Evolutionary conservation across 2,888 invertebrate species (phyloP).

Genomic region (Dasysyrphus tricinctus): DNA sequence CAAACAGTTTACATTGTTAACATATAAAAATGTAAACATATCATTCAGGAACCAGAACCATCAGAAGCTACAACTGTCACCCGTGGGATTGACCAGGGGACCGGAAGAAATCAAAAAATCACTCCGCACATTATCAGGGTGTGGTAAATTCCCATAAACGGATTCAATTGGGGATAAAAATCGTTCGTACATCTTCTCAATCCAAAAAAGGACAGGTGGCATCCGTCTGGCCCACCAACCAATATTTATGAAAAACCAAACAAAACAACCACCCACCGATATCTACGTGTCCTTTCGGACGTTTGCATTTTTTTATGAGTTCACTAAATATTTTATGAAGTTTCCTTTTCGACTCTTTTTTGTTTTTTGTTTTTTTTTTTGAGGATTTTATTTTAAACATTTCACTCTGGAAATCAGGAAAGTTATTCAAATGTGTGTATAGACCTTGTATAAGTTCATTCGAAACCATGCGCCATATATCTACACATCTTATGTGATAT

Average conservation of each 20-base stretch:
- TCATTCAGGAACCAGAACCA: constrained; percentile 50
- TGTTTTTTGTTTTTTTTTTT: constrained; percentile 41
- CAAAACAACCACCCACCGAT: constrained; percentile 54
- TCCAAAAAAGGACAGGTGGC: constrained; percentile 50
- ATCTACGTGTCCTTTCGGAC: constrained; percentile 50
- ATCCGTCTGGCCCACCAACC: constrained; percentile 52
- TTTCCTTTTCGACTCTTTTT: constrained; percentile 80
- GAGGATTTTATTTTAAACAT: constrained; percentile 74
- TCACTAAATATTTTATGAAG: constrained; percentile 83
- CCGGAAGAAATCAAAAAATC: constrained; percentile 74
- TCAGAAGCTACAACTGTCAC: constrained; percentile 48
- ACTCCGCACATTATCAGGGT: constrained; percentile 75
- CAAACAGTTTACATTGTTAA: constrained; percentile 39
- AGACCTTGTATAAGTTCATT: constrained; percentile 34
- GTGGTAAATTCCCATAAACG: constrained; percentile 75
- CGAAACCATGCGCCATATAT: constrained; percentile 12
- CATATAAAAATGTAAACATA: constrained; percentile 28
- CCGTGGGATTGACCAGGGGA: constrained; percentile 66
- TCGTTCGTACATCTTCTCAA: constrained; percentile 48
- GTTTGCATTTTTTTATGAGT: constrained; percentile 76
- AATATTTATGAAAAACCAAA: constrained; percentile 56
- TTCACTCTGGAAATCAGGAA: constrained; percentile 68
- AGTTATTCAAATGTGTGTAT: constrained; percentile 61
- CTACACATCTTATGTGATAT: constrained; percentile 53
- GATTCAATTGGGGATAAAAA: constrained; percentile 74